Evolutionary conservation across 2,888 invertebrate species (phyloP).

Genomic region (Pristionchus japonicus): DNA sequence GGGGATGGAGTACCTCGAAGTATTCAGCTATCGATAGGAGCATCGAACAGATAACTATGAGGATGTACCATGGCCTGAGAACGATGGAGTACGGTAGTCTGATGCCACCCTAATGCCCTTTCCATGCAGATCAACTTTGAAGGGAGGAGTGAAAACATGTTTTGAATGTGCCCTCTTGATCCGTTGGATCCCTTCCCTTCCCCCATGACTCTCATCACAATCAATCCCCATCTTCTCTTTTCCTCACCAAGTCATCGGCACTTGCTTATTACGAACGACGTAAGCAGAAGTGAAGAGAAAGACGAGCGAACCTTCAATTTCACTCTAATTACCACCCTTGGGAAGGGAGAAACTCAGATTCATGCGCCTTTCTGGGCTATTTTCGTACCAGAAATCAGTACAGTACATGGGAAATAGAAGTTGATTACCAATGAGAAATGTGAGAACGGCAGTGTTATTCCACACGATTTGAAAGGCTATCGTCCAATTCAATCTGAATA

Average conservation of each 20-base stretch:
- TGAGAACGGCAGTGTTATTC: conserved; percentile 41
- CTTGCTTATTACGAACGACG: conserved; percentile 37
- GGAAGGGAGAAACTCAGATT: not conserved
- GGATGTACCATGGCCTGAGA: conserved; percentile 42
- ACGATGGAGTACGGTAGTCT: not conserved
- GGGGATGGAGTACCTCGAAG: conserved; percentile 6
- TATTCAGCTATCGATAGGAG: conserved; percentile 33
- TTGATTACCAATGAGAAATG: conserved; percentile 28
- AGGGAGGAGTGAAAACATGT: not conserved
- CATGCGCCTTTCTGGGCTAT: not conserved
- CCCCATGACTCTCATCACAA: not conserved
- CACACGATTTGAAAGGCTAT: conserved; percentile 31
- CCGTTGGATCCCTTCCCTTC: not conserved
- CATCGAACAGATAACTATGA: not conserved
- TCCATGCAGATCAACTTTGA: not conserved
- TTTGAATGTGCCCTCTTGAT: not conserved
- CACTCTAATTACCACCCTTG: not conserved
- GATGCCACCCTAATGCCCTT: not conserved
- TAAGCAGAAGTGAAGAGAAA: conserved; percentile 39
- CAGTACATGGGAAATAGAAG: not conserved
- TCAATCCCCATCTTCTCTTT: not conserved
- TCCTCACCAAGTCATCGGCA: conserved; percentile 35
- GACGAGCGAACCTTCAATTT: conserved; percentile 37
- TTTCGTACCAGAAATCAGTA: not conserved
- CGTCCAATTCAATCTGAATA: conserved; percentile 9